A percentile compares a stretch with the other conserved stretches of the same genome.
Evolutionary conservation across 2,888 invertebrate genomes (phyloP).

Genomic region (Halocaridina rubra): DNA sequence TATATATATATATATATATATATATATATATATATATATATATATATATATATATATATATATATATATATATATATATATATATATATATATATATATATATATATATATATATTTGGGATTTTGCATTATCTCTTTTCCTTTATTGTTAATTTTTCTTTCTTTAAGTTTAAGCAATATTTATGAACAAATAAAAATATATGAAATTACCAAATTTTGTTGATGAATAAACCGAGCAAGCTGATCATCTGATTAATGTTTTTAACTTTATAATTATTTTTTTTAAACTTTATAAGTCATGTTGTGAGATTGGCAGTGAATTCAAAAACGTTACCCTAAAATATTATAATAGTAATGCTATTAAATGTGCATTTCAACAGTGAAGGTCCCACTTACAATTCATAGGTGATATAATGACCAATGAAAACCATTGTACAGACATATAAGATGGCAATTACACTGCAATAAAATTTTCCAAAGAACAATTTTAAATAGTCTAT

Average conservation of each 20-base stretch:
- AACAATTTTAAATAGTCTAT: constrained; percentile 39
- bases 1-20: background rate
- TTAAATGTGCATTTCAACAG: constrained; percentile 49
- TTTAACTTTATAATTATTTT: too few species aligned
- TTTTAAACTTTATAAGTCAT: too few species aligned
- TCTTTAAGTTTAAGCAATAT: too few species aligned
- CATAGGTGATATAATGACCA: constrained; percentile 48
- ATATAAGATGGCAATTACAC: constrained; percentile 43
- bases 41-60: background rate
- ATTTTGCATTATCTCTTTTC: too few species aligned
- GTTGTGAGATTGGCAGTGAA: constrained; percentile 52
- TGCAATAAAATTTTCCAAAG: constrained; percentile 22
- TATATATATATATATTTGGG: background rate
- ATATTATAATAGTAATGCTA: constrained; percentile 31
- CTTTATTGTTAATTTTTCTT: too few species aligned
- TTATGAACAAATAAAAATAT: too few species aligned
- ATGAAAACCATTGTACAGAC: constrained; percentile 32
- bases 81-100: background rate
- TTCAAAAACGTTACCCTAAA: constrained; percentile 34
- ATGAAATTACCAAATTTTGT: too few species aligned
- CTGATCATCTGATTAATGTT: too few species aligned
- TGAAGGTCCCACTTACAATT: constrained; percentile 48
- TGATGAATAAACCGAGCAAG: too few species aligned
- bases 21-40: background rate
- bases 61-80: background rate